Conservation (phyloP, 2,113 vertebrate species). For the Pseudopipra pipra region DNA sequence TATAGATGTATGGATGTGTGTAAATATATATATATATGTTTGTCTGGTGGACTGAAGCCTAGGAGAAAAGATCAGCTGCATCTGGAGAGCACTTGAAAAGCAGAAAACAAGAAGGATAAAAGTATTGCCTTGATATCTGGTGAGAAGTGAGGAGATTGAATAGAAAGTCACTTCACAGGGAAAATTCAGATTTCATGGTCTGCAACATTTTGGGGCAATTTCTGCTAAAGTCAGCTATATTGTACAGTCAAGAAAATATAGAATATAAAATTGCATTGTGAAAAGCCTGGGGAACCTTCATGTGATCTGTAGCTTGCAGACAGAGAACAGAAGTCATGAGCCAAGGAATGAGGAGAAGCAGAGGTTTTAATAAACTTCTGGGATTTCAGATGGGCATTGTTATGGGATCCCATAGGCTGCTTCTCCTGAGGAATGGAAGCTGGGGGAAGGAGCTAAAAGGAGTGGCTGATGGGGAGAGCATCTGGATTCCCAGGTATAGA, state of each 20-base stretch:
- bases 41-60: background rate
- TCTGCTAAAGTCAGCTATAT: slow-evolving; percentile 8
- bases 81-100: background rate
- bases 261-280: background rate
- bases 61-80: background rate
- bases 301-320: background rate
- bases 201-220: slow-evolving; percentile 7
- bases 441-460: background rate
- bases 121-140: background rate
- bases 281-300: slow-evolving; percentile 3
- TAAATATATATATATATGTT: background rate
- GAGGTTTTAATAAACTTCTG: background rate
- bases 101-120: slow-evolving; percentile 29
- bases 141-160: background rate
- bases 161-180: background rate
- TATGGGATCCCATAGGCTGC: background rate
- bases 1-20: background rate
- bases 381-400: background rate
- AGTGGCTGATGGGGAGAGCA: background rate
- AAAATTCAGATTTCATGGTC: slow-evolving; percentile 1
- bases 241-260: background rate
- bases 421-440: background rate
- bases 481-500: background rate
- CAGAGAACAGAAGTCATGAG: background rate
- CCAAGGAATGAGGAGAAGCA: background rate